These are phyloP conservation scores for Atta colombica DNA, from an alignment of 1,140 invertebrate species.

Conservation along the genomic window DNA sequence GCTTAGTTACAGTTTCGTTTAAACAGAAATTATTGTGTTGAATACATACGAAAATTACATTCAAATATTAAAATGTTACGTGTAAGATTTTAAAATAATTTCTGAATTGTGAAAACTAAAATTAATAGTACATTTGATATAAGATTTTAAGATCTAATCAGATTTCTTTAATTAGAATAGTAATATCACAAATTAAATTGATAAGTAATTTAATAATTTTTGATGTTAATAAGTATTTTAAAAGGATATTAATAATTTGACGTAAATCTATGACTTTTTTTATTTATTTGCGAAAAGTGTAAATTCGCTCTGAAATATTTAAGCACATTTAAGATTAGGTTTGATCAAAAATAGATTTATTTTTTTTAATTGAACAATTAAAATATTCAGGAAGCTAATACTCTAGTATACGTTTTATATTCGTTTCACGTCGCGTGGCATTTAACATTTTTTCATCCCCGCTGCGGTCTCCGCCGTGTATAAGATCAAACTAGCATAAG, in stretches of 20 bases:
- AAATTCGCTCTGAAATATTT: too few relatives aligned
- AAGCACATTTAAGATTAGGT: too few relatives aligned
- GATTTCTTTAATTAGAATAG: neutral
- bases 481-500: constrained; percentile 46
- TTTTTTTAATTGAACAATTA: neutral
- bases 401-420: neutral
- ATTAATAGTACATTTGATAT: neutral
- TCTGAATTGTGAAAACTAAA: neutral
- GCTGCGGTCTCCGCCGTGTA: neutral
- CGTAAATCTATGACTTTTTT: too few relatives aligned
- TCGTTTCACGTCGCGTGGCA: constrained; percentile 26
- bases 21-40: neutral
- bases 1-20: neutral
- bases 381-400: neutral
- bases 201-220: too few relatives aligned
- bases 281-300: too few relatives aligned
- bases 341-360: too few relatives aligned
- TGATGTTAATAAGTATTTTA: too few relatives aligned
- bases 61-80: neutral
- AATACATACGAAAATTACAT: neutral
- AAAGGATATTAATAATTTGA: too few relatives aligned
- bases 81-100: neutral
- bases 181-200: too few relatives aligned
- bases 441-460: neutral
- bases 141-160: neutral